Conservation (phyloP, 53 echinoderm and acorn worm genomes). For the Echinarachnius parma region DNA sequence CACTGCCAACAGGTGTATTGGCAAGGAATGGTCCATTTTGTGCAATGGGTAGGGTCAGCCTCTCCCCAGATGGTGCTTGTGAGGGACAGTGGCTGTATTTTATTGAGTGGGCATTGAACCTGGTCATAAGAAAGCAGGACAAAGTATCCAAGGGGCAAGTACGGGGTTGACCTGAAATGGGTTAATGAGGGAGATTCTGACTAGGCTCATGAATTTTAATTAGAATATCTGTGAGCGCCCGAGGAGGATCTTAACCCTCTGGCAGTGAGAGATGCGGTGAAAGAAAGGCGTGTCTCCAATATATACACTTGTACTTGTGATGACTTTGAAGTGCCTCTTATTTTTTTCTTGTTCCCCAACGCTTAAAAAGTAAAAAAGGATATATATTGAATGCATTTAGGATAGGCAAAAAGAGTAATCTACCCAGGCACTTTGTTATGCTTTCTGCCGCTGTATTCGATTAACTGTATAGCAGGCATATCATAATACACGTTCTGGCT, state of each 20-base stretch:
- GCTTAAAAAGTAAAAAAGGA: too few species aligned
- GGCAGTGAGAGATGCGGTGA: not conserved
- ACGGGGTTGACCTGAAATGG: conserved; percentile 25
- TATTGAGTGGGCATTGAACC: conserved; percentile 40
- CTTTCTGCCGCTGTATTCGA: conserved; percentile 31
- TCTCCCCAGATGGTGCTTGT: not conserved
- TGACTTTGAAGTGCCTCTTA: conserved; percentile 20
- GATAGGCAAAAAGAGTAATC: conserved; percentile 15
- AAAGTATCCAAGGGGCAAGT: too few species aligned
- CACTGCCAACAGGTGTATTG: conserved; percentile 27
- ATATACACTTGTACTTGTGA: conserved; percentile 13
- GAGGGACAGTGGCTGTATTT: not conserved
- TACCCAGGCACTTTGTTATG: conserved; percentile 22
- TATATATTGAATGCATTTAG: not conserved
- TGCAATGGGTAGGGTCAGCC: not conserved
- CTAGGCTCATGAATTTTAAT: conserved; percentile 46
- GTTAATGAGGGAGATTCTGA: conserved; percentile 42
- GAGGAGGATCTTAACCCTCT: conserved; percentile 14
- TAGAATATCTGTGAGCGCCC: not conserved
- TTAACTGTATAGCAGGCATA: conserved; percentile 26
- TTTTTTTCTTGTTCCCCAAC: not conserved
- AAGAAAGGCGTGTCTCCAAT: not conserved
- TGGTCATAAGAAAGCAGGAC: too few species aligned
- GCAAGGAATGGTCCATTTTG: conserved; percentile 18
- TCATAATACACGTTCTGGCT: conserved; percentile 28